Conservation (phyloP, 2,113 vertebrate species). For the Nanorana parkeri region DNA sequence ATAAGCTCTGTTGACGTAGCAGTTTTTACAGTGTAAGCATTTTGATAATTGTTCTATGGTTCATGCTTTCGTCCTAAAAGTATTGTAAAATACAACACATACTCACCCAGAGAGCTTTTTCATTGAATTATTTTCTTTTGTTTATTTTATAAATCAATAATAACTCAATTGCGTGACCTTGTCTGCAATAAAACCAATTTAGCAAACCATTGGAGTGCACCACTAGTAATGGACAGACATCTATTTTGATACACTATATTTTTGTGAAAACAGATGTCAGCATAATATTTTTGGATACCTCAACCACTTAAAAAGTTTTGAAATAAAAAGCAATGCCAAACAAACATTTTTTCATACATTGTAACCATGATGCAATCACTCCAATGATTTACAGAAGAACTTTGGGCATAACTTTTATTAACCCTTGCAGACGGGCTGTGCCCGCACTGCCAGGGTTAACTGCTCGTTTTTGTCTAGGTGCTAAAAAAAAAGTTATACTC, state of each 20-base stretch:
- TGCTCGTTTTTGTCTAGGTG: no score
- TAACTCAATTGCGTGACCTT: slow-evolving; percentile 38
- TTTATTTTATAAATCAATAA: slow-evolving; percentile 36
- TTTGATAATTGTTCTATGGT: neutral
- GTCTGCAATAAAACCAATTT: slow-evolving; percentile 44
- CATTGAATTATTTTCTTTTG: slow-evolving; percentile 34
- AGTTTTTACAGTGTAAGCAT: slow-evolving; percentile 15
- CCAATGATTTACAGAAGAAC: no score
- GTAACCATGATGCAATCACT: no score
- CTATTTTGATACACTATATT: neutral
- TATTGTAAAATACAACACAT: neutral
- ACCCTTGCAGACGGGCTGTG: no score
- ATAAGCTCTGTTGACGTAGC: no score
- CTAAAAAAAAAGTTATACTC: no score
- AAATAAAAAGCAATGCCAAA: no score
- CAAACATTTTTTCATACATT: no score
- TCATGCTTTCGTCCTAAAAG: neutral
- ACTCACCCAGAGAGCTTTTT: slow-evolving; percentile 30
- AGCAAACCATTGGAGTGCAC: slow-evolving; percentile 17
- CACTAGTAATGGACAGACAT: slow-evolving; percentile 2
- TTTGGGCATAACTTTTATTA: no score
- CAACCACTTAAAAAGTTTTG: no score
- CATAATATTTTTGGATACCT: neutral
- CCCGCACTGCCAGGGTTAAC: no score
- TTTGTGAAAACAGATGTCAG: neutral